Percentiles rank a stretch among this genome's conserved stretches.
Conservation (phyloP, 1,140 invertebrate genomes). For the Brachionus paranguensis region DNA sequence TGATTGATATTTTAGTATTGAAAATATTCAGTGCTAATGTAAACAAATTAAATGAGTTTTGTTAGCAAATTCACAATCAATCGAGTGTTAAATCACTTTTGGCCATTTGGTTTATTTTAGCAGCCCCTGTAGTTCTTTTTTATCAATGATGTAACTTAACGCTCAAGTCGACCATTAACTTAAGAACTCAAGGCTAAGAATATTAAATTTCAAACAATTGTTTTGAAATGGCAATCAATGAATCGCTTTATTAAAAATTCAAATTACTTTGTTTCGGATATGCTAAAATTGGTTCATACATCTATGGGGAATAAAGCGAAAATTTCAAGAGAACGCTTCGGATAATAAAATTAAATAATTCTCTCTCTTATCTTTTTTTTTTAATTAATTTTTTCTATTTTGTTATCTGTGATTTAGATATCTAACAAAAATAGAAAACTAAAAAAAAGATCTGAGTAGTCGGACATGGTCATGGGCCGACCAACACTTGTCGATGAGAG, state of each 20-base stretch:
- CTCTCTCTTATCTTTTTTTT: conserved; percentile 11
- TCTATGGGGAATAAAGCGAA: neutral
- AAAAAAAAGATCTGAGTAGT: neutral
- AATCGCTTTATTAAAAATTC: conserved; percentile 24
- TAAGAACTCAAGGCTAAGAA: neutral
- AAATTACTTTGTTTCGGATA: neutral
- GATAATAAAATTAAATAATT: conserved; percentile 32
- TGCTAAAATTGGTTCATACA: neutral
- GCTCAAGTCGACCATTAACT: neutral
- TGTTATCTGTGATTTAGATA: conserved; percentile 17
- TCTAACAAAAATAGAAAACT: neutral
- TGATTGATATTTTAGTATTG: neutral
- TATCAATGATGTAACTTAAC: neutral
- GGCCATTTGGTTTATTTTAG: neutral
- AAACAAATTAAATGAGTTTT: neutral
- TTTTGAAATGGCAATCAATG: neutral
- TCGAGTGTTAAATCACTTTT: conserved; percentile 7
- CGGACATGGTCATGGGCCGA: neutral
- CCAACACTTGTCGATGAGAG: neutral
- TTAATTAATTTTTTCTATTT: neutral
- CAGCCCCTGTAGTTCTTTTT: neutral
- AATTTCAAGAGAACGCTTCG: neutral
- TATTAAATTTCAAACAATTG: conserved; percentile 14
- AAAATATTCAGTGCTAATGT: conserved; percentile 10
- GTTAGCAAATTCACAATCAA: neutral